Conservation (phyloP, 1,140 invertebrate species). For the Microplitis demolitor region DNA sequence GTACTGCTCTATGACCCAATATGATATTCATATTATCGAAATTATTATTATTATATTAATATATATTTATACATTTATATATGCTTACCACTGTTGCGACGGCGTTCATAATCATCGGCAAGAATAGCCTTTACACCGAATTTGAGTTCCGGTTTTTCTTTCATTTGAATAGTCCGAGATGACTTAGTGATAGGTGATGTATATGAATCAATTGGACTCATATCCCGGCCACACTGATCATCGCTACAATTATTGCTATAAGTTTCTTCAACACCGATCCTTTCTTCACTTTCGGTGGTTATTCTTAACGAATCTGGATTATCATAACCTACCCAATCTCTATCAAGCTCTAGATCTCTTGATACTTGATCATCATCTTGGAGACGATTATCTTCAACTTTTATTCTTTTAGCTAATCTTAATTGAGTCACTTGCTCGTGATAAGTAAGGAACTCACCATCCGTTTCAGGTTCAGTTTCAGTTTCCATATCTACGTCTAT, state of each 20-base stretch:
- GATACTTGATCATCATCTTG: constrained; percentile 10
- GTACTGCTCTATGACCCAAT: not conserved
- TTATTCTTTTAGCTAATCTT: not conserved
- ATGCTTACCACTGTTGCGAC: constrained; percentile 52
- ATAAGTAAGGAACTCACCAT: constrained; percentile 15
- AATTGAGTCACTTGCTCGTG: constrained; percentile 1
- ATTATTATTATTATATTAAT: not conserved
- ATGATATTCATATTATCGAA: constrained; percentile 23
- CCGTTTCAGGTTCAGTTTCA: constrained; percentile 20
- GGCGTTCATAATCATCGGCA: constrained; percentile 65
- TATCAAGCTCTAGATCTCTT: not conserved
- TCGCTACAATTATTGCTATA: constrained; percentile 48
- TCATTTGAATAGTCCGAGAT: constrained; percentile 53
- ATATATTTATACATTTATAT: not conserved
- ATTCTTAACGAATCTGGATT: constrained; percentile 8
- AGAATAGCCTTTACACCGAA: constrained; percentile 92
- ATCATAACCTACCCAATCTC: constrained; percentile 9
- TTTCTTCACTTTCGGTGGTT: constrained; percentile 39
- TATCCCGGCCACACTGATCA: constrained; percentile 43
- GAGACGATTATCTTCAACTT: not conserved
- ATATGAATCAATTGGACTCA: constrained; percentile 9
- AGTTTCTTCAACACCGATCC: constrained; percentile 49
- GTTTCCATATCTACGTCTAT: constrained; percentile 20
- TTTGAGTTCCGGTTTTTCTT: constrained; percentile 80
- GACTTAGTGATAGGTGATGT: constrained; percentile 1